Evolutionary conservation across 2,113 vertebrate genomes (phyloP).

Genomic region (Oncorhynchus kisutch): DNA sequence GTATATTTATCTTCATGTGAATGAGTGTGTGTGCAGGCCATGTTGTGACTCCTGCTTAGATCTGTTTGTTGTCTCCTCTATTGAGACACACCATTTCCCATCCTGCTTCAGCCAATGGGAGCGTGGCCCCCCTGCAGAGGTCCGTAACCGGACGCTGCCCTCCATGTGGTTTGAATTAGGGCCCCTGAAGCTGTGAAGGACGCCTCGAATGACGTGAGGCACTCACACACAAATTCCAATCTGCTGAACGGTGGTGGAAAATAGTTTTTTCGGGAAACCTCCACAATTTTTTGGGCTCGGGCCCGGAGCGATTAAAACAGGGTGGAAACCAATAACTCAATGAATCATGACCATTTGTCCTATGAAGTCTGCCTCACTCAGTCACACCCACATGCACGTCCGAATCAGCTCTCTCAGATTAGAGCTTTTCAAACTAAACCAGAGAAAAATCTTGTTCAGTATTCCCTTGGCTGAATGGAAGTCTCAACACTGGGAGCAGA

Average conservation of each 20-base stretch:
- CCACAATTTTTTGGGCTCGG: constrained; percentile 67
- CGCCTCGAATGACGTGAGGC: constrained; percentile 81
- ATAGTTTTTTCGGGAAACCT: constrained; percentile 72
- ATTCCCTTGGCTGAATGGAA: constrained; percentile 39
- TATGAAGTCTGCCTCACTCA: constrained; percentile 68
- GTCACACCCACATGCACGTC: constrained; percentile 60
- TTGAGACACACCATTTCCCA: constrained; percentile 78
- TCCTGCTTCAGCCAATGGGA: constrained; percentile 77
- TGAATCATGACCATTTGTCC: constrained; percentile 71
- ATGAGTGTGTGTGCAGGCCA: constrained; percentile 69
- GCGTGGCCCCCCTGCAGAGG: constrained; percentile 63
- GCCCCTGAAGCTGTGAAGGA: constrained; percentile 83
- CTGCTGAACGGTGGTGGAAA: constrained; percentile 82
- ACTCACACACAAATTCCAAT: constrained; percentile 88
- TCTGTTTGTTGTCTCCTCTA: constrained; percentile 83
- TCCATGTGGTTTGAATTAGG: constrained; percentile 95
- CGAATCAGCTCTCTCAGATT: constrained; percentile 47
- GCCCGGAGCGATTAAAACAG: constrained; percentile 76
- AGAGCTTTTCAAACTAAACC: constrained; percentile 7
- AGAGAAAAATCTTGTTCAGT: constrained; percentile 39
- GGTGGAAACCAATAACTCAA: constrained; percentile 75
- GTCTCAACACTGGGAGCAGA: constrained; percentile 37
- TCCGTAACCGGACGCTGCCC: constrained; percentile 77
- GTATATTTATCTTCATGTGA: constrained; percentile 31
- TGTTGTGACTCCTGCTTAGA: constrained; percentile 83